Conservation (phyloP, 2,888 invertebrate species). For the Steinernema carpocapsae region DNA sequence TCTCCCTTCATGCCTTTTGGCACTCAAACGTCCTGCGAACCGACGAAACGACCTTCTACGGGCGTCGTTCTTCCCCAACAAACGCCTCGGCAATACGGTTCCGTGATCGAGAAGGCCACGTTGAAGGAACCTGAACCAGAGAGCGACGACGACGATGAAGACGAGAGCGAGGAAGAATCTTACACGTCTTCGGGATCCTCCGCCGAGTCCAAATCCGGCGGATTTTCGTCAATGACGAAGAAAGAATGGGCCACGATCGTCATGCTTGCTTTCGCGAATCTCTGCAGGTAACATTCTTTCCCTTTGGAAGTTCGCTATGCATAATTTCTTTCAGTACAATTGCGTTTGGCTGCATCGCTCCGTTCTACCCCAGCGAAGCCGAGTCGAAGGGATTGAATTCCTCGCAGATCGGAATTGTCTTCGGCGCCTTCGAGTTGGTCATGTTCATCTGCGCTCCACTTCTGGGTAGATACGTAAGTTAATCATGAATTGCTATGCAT, state of each 20-base stretch:
- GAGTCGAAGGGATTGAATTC: slow-evolving; percentile 62
- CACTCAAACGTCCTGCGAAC: slow-evolving; percentile 58
- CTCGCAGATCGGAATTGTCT: slow-evolving; percentile 67
- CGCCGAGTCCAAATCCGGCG: neutral
- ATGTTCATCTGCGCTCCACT: slow-evolving; percentile 60
- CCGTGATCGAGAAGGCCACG: slow-evolving; percentile 25
- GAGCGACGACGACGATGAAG: slow-evolving; percentile 41
- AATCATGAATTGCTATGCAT: neutral
- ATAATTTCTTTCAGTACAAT: slow-evolving; percentile 50
- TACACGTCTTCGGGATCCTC: neutral
- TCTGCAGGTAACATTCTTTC: slow-evolving; percentile 49
- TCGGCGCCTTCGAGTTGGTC: slow-evolving; percentile 67
- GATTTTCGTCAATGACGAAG: slow-evolving; percentile 37
- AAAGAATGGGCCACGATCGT: slow-evolving; percentile 61
- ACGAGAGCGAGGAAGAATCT: slow-evolving; percentile 41
- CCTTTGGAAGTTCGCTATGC: too few relatives aligned
- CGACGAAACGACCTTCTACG: slow-evolving; percentile 40
- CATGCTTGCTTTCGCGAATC: slow-evolving; percentile 66
- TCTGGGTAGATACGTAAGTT: slow-evolving; percentile 67
- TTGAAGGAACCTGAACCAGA: slow-evolving; percentile 39
- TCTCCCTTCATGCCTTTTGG: slow-evolving; percentile 67
- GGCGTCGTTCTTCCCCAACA: slow-evolving; percentile 32
- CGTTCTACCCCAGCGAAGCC: slow-evolving; percentile 68
- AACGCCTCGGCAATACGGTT: slow-evolving; percentile 18
- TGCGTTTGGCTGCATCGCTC: slow-evolving; percentile 68